Percentiles rank a stretch among this genome's conserved stretches.
Evolutionary conservation across 1,140 invertebrate species (phyloP).

Genomic region (Cydia splendana): DNA sequence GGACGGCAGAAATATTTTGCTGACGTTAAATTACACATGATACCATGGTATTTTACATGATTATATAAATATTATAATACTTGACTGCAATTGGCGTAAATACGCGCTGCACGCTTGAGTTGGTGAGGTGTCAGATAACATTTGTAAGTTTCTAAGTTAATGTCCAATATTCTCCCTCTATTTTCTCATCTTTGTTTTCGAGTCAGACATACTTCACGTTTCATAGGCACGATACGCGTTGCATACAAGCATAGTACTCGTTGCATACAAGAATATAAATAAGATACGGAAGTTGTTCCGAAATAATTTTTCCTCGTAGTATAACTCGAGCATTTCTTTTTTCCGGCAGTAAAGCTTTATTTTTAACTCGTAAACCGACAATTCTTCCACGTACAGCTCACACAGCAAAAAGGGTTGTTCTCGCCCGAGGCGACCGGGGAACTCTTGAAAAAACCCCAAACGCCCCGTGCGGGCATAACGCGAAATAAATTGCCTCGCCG

Average conservation of each 20-base stretch:
- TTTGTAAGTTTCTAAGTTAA: too few species aligned
- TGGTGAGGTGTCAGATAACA: too few species aligned
- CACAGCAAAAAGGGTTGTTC: conserved; percentile 42
- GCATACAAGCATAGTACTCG: too few species aligned
- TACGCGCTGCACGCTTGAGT: too few species aligned
- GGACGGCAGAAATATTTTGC: neutral
- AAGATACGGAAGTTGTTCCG: neutral
- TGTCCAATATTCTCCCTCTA: too few species aligned
- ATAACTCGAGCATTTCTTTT: neutral
- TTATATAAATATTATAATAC: too few species aligned
- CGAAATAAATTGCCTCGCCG: conserved; percentile 45
- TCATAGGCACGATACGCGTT: too few species aligned
- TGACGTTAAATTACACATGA: conserved; percentile 21
- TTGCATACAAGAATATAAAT: neutral
- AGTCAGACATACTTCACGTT: too few species aligned
- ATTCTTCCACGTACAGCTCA: conserved; percentile 38
- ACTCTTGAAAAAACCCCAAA: conserved; percentile 36
- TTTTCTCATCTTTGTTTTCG: too few species aligned
- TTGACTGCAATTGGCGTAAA: too few species aligned
- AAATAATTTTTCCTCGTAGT: neutral
- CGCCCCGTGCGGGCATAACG: conserved; percentile 39
- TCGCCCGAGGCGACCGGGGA: conserved; percentile 30
- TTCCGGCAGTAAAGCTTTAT: conserved; percentile 11
- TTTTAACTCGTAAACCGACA: conserved; percentile 33
- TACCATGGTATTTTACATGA: too few species aligned